A percentile compares a stretch with the other conserved stretches of the same genome.
Evolutionary conservation across 2,797 vertebrate genomes (phyloP).

Genomic region (Microctenopoma steveboyesi): DNA sequence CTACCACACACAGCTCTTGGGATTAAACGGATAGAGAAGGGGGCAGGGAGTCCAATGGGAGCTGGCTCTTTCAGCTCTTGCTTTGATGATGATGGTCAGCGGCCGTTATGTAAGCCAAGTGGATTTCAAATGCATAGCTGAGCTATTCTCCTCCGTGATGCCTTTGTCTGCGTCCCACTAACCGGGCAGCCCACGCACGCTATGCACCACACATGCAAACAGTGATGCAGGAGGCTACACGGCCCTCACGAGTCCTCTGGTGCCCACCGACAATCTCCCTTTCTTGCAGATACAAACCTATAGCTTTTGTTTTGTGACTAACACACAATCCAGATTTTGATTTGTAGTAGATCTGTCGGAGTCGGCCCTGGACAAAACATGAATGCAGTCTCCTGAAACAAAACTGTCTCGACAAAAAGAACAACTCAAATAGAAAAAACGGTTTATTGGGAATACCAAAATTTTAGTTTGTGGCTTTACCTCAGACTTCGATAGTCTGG

Average conservation of each 20-base stretch:
- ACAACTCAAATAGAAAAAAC: background rate
- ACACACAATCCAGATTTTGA: background rate
- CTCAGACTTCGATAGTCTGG: background rate
- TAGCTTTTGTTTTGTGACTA: background rate
- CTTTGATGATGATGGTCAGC: slow-evolving; percentile 75
- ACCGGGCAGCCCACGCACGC: slow-evolving; percentile 43
- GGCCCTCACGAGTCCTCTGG: slow-evolving; percentile 23
- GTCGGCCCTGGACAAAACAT: background rate
- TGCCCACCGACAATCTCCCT: slow-evolving; percentile 23
- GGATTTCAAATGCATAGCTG: slow-evolving; percentile 71
- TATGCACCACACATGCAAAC: slow-evolving; percentile 33
- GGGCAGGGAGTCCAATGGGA: slow-evolving; percentile 59
- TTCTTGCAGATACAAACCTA: slow-evolving; percentile 28
- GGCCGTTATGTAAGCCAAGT: slow-evolving; percentile 74
- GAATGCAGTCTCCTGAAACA: background rate
- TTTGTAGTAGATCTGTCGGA: slow-evolving; percentile 10
- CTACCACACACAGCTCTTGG: slow-evolving; percentile 63
- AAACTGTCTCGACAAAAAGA: background rate
- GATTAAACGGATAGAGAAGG: slow-evolving; percentile 73
- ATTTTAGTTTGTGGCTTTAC: background rate
- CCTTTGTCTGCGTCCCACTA: slow-evolving; percentile 65
- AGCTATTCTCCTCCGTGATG: slow-evolving; percentile 55
- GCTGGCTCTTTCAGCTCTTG: slow-evolving; percentile 68
- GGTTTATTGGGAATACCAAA: background rate
- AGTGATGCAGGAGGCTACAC: slow-evolving; percentile 12